Conservation (phyloP, 2,797 vertebrate genomes). For the Pseudochirops corinnae region DNA sequence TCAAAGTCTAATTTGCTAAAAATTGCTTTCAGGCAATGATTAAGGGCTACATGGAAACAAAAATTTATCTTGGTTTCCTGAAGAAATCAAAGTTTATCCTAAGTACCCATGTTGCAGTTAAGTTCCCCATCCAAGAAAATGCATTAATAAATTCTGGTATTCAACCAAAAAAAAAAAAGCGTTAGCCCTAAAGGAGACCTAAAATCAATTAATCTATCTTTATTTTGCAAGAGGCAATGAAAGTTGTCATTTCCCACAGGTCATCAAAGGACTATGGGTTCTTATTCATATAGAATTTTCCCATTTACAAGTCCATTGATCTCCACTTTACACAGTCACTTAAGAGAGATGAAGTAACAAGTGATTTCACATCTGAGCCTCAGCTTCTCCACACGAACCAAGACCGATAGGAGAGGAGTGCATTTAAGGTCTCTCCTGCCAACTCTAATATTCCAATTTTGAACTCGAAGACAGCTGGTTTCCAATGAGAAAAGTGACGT, state of each 20-base stretch:
- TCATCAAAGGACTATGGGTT: neutral
- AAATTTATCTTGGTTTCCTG: neutral
- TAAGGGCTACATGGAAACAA: neutral
- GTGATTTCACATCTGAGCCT: neutral
- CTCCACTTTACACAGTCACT: neutral
- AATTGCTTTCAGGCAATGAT: neutral
- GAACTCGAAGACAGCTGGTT: neutral
- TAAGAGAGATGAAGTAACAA: neutral
- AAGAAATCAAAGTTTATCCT: neutral
- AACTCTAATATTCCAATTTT: neutral
- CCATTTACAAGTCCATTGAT: neutral
- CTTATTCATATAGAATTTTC: neutral
- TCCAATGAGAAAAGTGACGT: neutral
- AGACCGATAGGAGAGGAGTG: neutral
- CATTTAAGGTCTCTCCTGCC: neutral
- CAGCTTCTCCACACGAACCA: neutral
- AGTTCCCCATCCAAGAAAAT: neutral
- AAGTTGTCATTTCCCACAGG: neutral
- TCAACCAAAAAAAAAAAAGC: neutral
- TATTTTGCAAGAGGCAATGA: neutral
- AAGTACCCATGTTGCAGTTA: neutral
- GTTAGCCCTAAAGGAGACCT: neutral
- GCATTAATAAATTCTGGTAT: neutral
- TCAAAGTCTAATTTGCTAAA: neutral
- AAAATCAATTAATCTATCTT: neutral